Percentiles rank a stretch among this genome's conserved stretches.
Conservation (phyloP, 2,888 invertebrate species). For the Papilio protenor region DNA sequence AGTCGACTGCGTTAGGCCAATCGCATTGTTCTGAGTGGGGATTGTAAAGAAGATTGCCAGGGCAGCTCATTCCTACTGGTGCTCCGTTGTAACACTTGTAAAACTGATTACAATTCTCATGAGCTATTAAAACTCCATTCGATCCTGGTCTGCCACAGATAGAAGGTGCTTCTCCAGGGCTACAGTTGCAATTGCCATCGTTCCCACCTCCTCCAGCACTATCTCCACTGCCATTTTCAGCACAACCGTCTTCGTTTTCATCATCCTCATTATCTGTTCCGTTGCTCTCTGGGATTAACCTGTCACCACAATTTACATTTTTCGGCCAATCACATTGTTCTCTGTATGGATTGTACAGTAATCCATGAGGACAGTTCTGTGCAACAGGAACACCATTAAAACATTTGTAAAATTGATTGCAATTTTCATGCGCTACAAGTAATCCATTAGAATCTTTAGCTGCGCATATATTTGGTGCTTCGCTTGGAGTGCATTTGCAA, state of each 20-base stretch:
- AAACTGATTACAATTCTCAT: slow-evolving; percentile 60
- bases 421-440: slow-evolving; percentile 55
- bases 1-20: slow-evolving; percentile 53
- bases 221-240: slow-evolving; percentile 10
- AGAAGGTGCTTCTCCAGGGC: slow-evolving; percentile 47
- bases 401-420: slow-evolving; percentile 56
- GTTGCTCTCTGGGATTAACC: slow-evolving; percentile 46
- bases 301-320: slow-evolving; percentile 54
- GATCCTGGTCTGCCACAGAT: slow-evolving; percentile 53
- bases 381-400: slow-evolving; percentile 50
- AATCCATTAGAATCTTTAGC: slow-evolving; percentile 46
- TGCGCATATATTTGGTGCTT: slow-evolving; percentile 56
- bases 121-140: slow-evolving; percentile 54
- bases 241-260: slow-evolving; percentile 44
- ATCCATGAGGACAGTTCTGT: slow-evolving; percentile 44
- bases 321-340: slow-evolving; percentile 54
- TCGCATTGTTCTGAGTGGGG: slow-evolving; percentile 50
- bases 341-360: slow-evolving; percentile 51
- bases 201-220: slow-evolving; percentile 4
- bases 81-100: slow-evolving; percentile 53
- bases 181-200: slow-evolving; percentile 43
- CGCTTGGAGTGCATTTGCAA: slow-evolving; percentile 50
- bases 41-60: slow-evolving; percentile 52
- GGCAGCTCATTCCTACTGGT: slow-evolving; percentile 52
- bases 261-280: slow-evolving; percentile 46